A percentile compares a stretch with the other conserved stretches of the same genome.
Evolutionary conservation across 1,140 invertebrate species (phyloP).

Genomic region (Drosophila guanche): DNA sequence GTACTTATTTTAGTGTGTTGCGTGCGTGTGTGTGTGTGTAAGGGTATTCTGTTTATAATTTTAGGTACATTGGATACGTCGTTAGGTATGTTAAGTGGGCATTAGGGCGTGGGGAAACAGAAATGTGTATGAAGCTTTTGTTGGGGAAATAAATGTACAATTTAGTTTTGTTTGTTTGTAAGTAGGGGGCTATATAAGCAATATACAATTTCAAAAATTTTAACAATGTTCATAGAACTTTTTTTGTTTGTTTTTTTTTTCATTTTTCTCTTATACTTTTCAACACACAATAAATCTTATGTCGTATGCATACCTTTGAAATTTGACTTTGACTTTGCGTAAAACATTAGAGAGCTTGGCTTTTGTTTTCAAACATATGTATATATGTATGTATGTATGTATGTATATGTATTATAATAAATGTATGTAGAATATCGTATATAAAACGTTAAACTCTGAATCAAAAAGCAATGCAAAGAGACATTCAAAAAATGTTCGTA

Average conservation of each 20-base stretch:
- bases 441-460: constrained; percentile 71
- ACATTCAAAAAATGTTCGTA: constrained; percentile 56
- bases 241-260: constrained; percentile 20
- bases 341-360: constrained; percentile 64
- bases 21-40: constrained; percentile 32
- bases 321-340: constrained; percentile 58
- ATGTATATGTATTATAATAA: constrained; percentile 9
- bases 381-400: constrained; percentile 7
- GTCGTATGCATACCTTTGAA: constrained; percentile 13
- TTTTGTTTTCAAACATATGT: constrained; percentile 29
- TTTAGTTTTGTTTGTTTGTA: constrained; percentile 25
- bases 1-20: constrained; percentile 46
- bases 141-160: constrained; percentile 57
- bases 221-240: constrained; percentile 68
- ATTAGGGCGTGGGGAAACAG: constrained; percentile 19
- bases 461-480: constrained; percentile 64
- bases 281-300: constrained; percentile 58
- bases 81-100: constrained; percentile 58
- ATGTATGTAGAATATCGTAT: constrained; percentile 46
- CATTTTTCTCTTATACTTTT: constrained; percentile 27
- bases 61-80: constrained; percentile 75
- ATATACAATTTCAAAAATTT: constrained; percentile 70
- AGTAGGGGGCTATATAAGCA: constrained; percentile 49
- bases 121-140: constrained; percentile 23
- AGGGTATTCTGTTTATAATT: constrained; percentile 54